Evolutionary conservation across 2,113 vertebrate species (phyloP), one percentile per base, ranked within the genome.

Genomic region (Pseudolaguvia tuberculata): DNA sequence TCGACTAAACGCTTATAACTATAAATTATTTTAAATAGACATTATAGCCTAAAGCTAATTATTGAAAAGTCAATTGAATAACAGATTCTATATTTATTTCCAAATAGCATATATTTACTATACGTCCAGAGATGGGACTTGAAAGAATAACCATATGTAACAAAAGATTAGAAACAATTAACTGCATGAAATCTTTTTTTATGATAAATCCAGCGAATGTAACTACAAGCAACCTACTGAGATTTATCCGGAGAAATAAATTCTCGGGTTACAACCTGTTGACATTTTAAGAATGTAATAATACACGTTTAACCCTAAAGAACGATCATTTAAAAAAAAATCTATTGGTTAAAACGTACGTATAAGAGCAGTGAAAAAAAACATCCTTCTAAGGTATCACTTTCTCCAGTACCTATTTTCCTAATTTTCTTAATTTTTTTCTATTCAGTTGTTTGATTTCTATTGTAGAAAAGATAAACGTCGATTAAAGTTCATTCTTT

Each of bases 401-500:
- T 84, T 72, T 65, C 65, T 85, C 80, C 82, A 83, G 81, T 50
- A 78, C 72, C 85, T 80, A 35, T 35, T 35, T 6, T 35, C 31
- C 73, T 75, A 72, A 78, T 59, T 80, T 82, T 77, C 70, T 75
- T 85, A 85, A 75, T 84, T 78, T 80, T 84, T 81, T 57, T 80
- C 39, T 62, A 48, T 69, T 17, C 29, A 47, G 57, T 70, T 83
- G 75, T 23, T 69, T 84, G 86, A 88, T 88, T 86, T 86, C 83
- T 83, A 83, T 79, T 75, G 79, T 83, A 77, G 71, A 47, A 81
- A 76, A 85, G 83, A 87, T 82, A 80, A 85, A 86, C 80, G 74
- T 83, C 83, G 71, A 84, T 76, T 79, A 77, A 85, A 87, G 85
- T 84, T 87, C 85, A 89, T 91, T 92, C 87, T 90, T 86, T 84